Evolutionary conservation across 1,140 invertebrate genomes (phyloP).

Genomic region (Sminthurinus signatus): DNA sequence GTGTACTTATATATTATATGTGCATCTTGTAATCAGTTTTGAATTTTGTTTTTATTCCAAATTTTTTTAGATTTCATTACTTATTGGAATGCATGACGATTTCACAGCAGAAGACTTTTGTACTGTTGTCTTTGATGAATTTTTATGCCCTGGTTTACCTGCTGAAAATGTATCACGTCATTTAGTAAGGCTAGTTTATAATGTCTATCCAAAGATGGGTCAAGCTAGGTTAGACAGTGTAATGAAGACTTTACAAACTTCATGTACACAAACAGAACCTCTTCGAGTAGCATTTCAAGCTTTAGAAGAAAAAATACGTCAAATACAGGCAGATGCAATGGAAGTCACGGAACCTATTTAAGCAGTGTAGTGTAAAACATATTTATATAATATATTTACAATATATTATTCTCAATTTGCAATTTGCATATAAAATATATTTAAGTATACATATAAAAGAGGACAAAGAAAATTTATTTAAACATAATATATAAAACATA

Average conservation of each 20-base stretch:
- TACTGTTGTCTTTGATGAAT: constrained; percentile 92
- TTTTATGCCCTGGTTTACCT: constrained; percentile 80
- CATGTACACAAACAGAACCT: constrained; percentile 47
- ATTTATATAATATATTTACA: no score
- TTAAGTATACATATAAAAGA: no score
- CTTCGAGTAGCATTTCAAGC: constrained; percentile 27
- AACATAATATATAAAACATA: no score
- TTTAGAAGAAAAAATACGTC: constrained; percentile 34
- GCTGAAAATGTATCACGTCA: constrained; percentile 90
- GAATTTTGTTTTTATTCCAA: no score
- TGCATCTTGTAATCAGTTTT: no score
- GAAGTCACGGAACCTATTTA: constrained; percentile 8
- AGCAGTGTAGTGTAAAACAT: no score
- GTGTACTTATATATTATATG: no score
- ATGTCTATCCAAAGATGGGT: constrained; percentile 81
- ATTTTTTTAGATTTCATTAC: constrained; percentile 60
- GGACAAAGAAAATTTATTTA: no score
- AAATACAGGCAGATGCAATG: neutral
- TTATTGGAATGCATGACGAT: constrained; percentile 85
- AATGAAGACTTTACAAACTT: constrained; percentile 81
- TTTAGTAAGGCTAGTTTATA: constrained; percentile 85
- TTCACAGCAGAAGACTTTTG: constrained; percentile 91
- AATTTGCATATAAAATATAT: no score
- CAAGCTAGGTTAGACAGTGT: constrained; percentile 67
- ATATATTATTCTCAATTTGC: no score